phyloP scores from a whole-genome alignment of 2,797 vertebrate species.

The Poecilia picta region DNA sequence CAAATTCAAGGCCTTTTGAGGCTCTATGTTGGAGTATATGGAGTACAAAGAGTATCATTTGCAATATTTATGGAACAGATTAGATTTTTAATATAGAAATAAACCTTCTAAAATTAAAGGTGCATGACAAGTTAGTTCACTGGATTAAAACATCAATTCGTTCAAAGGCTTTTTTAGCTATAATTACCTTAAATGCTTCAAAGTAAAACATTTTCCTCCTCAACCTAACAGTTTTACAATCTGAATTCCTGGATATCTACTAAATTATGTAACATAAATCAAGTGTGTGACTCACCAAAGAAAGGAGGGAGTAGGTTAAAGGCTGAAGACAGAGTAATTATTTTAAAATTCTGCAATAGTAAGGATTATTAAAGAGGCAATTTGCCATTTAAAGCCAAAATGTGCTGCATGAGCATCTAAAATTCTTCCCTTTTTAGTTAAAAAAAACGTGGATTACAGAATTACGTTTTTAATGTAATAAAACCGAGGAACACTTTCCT shows the following conservation, averaged over 20 bases:
- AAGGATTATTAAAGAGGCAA: constrained; percentile 17
- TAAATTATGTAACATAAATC: background rate
- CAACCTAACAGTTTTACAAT: background rate
- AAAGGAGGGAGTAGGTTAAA: constrained; percentile 8
- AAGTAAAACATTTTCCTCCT: constrained; percentile 16
- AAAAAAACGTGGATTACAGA: constrained; percentile 14
- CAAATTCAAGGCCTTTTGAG: background rate
- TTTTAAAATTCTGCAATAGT: constrained; percentile 17
- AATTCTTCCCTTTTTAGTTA: background rate
- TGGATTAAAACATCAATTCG: background rate
- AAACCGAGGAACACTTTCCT: constrained; percentile 14
- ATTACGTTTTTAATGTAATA: constrained; percentile 3
- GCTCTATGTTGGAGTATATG: background rate
- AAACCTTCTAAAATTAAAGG: background rate
- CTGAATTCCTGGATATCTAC: background rate
- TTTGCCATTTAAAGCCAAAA: constrained; percentile 14
- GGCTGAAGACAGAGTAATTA: constrained; percentile 28
- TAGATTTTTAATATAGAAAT: background rate
- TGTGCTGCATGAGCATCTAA: constrained; percentile 2
- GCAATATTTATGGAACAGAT: background rate
- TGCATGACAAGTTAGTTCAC: background rate
- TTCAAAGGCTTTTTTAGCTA: background rate
- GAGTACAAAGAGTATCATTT: background rate
- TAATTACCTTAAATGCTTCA: constrained; percentile 2
- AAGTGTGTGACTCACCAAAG: constrained; percentile 16